phyloP scores from a whole-genome alignment of 92 coral and sea anemone genomes.

The Nematostella vectensis region DNA sequence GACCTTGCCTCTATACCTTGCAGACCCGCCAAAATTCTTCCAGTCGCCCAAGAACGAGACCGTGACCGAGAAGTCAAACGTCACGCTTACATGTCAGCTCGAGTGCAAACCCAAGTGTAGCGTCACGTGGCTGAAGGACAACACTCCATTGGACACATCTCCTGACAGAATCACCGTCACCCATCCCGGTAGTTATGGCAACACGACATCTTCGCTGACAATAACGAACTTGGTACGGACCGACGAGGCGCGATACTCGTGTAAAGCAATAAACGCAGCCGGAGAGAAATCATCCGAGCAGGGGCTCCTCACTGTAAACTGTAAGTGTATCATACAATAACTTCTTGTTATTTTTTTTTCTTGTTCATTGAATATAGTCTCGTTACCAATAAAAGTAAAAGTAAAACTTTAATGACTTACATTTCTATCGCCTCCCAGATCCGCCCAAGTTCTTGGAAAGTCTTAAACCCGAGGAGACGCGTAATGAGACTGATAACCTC shows the following conservation, averaged over 20 bases:
- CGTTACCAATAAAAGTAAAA: too few relatives aligned
- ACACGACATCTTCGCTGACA: conserved; percentile 10
- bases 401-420: too few relatives aligned
- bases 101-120: conserved; percentile 10
- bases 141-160: too few relatives aligned
- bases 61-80: background rate
- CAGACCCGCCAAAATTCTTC: too few relatives aligned
- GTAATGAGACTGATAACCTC: conserved; percentile 12
- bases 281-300: background rate
- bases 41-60: conserved; percentile 1
- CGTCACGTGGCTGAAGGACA: conserved; percentile 22
- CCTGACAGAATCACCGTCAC: background rate
- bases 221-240: conserved; percentile 21
- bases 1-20: too few relatives aligned
- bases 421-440: conserved; percentile 4
- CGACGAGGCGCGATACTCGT: conserved; percentile 28
- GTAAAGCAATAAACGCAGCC: conserved; percentile 24
- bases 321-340: too few relatives aligned
- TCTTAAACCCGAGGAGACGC: conserved; percentile 12
- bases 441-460: conserved; percentile 7
- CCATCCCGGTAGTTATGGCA: background rate
- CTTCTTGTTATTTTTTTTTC: background rate
- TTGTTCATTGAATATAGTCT: background rate
- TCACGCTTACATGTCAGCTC: background rate
- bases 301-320: conserved; percentile 10